A percentile compares a stretch with the other conserved stretches of the same genome.
Evolutionary conservation across 2,797 vertebrate genomes (phyloP).

Genomic region (Sebastiscus albofasciatus): DNA sequence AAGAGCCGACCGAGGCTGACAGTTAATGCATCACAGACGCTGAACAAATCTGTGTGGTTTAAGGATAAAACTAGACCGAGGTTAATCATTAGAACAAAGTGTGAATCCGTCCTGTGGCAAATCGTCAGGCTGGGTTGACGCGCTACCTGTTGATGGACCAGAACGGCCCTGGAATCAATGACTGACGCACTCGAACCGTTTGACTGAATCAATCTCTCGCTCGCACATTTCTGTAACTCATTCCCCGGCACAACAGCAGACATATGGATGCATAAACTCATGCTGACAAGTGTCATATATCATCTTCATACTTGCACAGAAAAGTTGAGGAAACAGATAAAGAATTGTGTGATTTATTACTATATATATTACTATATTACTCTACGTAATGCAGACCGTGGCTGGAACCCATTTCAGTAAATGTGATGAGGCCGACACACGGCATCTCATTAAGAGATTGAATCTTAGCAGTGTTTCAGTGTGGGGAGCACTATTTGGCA

Average conservation of each 20-base stretch:
- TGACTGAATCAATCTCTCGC: conserved; percentile 5
- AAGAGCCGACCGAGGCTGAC: background rate
- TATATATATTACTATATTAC: background rate
- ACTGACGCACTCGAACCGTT: conserved; percentile 13
- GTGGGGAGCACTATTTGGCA: conserved; percentile 62
- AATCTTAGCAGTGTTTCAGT: conserved; percentile 59
- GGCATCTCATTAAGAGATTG: conserved; percentile 71
- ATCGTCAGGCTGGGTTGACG: background rate
- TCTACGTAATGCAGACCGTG: conserved; percentile 50
- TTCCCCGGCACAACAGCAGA: background rate
- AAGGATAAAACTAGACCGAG: background rate
- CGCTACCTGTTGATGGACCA: conserved; percentile 27
- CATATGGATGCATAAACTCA: background rate
- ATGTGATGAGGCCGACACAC: conserved; percentile 74
- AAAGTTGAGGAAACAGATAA: background rate
- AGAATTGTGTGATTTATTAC: background rate
- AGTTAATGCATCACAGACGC: conserved; percentile 10
- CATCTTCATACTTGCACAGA: background rate
- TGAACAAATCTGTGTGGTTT: conserved; percentile 11
- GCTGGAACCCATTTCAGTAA: conserved; percentile 69
- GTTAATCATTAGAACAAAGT: conserved; percentile 22
- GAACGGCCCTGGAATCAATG: conserved; percentile 21
- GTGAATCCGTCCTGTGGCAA: background rate
- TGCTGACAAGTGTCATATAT: background rate
- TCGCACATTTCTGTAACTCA: background rate